Evolutionary conservation across 2,113 vertebrate species (phyloP), one percentile per base, ranked within the genome.

Genomic region (Xyrauchen texanus): DNA sequence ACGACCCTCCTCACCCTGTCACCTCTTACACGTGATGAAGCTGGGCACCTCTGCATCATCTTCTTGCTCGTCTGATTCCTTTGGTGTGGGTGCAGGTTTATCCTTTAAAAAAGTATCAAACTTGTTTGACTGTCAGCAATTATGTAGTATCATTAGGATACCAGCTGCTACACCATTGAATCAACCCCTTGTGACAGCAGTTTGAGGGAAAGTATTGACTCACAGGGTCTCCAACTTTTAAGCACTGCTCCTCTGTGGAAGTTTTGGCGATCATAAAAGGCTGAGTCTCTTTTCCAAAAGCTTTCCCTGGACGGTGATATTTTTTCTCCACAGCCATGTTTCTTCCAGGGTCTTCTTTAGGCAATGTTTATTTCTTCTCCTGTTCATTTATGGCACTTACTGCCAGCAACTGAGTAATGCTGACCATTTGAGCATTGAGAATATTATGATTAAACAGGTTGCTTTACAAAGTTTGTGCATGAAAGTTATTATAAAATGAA

Each of bases 171-270:
- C 21, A 34, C 21, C 21, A 34, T 34, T 34, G 21, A 34, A 34
- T 34, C 21, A 34, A 1, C 21, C 21, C 1, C 21, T 34, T 34
- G 21, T 34, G 21, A 34, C 21, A 34, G 21, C 21, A 34, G 21
- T 34, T 34, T 34, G 21, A 34, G 21, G 21, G 3, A 34, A 34
- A 34, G 21, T 34, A 3, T 34, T 34, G 21, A 77, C 93, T 93
- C 87, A 96, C 94, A 86, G 96, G 95, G 84, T 98, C 90, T 99
- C 97, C 81, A 99, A 82, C 84, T 94, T 97, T 16, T n/a, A 99
- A 90, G n/a, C 96, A 95, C 87, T 99, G 97, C 77, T 98, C 96
- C 79, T 99, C 96, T 4, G 96, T 95, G 0, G 95, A 93, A 53
- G 88, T 96, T 83, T 94, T 96, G 1, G 95, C 95, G 13, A 99